These are phyloP conservation scores for Stenolophus ochropezus DNA, from an alignment of 2,888 invertebrate genomes.

Conservation along the genomic window DNA sequence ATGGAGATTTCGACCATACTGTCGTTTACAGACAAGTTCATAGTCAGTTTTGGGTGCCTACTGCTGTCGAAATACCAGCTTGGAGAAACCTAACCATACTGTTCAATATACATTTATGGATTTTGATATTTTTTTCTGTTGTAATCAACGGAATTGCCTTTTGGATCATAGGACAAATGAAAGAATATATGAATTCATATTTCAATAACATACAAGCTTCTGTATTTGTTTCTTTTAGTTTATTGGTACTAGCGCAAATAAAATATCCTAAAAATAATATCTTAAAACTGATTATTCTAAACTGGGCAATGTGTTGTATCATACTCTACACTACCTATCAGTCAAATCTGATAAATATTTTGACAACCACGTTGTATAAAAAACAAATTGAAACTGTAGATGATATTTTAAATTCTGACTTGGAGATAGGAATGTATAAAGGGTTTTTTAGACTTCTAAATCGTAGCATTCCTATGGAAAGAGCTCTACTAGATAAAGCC, in stretches of 20 bases:
- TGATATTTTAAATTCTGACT: background rate
- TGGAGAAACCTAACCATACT: conserved; percentile 1
- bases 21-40: background rate
- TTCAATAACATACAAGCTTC: background rate
- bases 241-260: background rate
- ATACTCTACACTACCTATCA: background rate
- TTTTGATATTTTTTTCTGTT: background rate
- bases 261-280: background rate
- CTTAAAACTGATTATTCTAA: background rate
- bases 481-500: background rate
- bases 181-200: background rate
- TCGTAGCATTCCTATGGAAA: background rate
- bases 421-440: background rate
- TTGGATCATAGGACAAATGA: background rate
- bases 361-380: conserved; percentile 17
- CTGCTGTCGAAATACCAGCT: conserved; percentile 1
- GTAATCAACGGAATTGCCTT: background rate
- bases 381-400: background rate
- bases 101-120: background rate
- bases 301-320: background rate
- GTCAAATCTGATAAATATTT: conserved; percentile 5
- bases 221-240: background rate
- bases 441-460: background rate
- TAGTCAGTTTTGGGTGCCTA: background rate
- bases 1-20: background rate